Percentiles rank a stretch among this genome's conserved stretches.
These are phyloP conservation scores for Terebella lapidaria DNA, from an alignment of 2,888 invertebrate species.

Conservation along the genomic window DNA sequence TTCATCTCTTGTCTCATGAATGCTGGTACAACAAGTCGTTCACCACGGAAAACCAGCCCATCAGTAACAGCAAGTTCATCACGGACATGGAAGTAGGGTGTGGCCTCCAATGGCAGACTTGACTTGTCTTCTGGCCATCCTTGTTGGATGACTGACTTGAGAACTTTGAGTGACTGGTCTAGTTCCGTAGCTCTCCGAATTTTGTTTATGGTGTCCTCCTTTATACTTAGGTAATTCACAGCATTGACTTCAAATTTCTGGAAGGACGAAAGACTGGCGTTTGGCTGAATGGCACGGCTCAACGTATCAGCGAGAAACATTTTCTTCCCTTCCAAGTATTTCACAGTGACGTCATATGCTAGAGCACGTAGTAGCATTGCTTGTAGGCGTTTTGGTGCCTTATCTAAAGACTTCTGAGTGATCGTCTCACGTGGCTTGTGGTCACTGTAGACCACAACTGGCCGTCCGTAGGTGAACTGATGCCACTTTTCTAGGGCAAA, in stretches of 20 bases:
- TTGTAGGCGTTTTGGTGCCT: not conserved
- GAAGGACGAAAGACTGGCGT: not conserved
- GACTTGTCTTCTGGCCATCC: not conserved
- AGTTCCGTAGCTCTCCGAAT: not conserved
- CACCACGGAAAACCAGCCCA: not conserved
- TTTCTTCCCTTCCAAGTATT: not conserved
- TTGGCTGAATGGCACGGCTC: not conserved
- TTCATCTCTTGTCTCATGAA: not conserved
- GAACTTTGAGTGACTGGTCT: not conserved
- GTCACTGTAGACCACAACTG: too few species aligned
- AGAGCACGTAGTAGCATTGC: not conserved
- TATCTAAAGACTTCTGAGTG: not conserved
- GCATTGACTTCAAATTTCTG: not conserved
- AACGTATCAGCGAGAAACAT: not conserved
- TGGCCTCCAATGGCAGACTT: not conserved
- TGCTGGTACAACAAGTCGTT: not conserved
- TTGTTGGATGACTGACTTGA: not conserved
- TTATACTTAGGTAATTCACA: not conserved
- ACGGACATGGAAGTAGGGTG: not conserved
- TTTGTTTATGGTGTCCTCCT: not conserved
- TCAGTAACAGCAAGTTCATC: slow-evolving; percentile 1
- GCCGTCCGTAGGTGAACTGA: not conserved
- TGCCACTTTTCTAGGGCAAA: slow-evolving; percentile 41
- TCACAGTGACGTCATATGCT: not conserved
- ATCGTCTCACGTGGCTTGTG: too few species aligned